These are phyloP conservation scores for Zophobas atratus DNA, from an alignment of 1,140 invertebrate species.

Conservation along the genomic window DNA sequence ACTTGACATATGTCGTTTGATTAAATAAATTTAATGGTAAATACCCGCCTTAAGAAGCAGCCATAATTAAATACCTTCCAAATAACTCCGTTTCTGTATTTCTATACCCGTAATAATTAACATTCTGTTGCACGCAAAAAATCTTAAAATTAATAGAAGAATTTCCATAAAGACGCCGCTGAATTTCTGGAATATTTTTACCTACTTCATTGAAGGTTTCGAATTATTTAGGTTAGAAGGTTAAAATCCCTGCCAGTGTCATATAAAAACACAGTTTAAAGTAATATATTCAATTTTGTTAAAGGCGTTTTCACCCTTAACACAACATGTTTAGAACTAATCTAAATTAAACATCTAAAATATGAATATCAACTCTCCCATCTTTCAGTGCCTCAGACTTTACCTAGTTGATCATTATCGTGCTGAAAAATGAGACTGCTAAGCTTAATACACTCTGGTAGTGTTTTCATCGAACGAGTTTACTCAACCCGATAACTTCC, in stretches of 20 bases:
- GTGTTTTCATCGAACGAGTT: neutral
- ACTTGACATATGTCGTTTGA: too few relatives aligned
- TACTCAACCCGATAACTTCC: too few relatives aligned
- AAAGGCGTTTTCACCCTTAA: neutral
- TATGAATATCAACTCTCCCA: conserved; percentile 7
- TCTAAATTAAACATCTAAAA: conserved; percentile 15
- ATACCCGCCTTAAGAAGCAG: too few relatives aligned
- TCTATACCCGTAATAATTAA: too few relatives aligned
- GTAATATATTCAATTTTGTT: conserved; percentile 5
- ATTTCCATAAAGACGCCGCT: too few relatives aligned
- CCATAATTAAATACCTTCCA: too few relatives aligned
- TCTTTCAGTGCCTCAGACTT: neutral
- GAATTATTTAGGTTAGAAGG: neutral
- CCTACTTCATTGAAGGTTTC: neutral
- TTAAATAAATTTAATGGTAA: too few relatives aligned
- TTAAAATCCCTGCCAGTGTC: neutral
- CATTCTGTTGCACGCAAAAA: too few relatives aligned
- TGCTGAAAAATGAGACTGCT: conserved; percentile 13
- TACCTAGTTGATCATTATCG: conserved; percentile 15
- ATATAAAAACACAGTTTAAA: neutral
- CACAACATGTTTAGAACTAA: conserved; percentile 1
- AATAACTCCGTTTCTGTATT: too few relatives aligned
- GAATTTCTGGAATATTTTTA: neutral
- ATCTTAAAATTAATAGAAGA: too few relatives aligned
- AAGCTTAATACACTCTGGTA: neutral